Percentiles rank a stretch among this genome's conserved stretches.
Evolutionary conservation across 2,888 invertebrate genomes (phyloP).

Genomic region (Uloborus plumipes): DNA sequence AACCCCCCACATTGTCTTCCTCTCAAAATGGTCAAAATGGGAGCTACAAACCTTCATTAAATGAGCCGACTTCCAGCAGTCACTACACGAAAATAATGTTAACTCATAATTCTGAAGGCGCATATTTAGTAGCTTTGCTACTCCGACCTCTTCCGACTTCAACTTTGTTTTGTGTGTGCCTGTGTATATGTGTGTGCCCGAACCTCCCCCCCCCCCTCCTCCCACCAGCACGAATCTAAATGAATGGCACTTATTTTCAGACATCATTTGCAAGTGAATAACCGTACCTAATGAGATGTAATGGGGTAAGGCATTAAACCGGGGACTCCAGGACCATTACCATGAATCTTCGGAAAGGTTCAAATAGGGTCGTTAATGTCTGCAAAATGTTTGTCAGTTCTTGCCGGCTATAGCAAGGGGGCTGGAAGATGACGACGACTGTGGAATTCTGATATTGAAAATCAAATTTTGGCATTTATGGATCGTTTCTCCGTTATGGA

Average conservation of each 20-base stretch:
- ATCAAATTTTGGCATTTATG: slow-evolving; percentile 34
- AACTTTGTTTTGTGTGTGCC: slow-evolving; percentile 32
- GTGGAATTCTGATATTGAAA: slow-evolving; percentile 34
- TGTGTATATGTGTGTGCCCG: not conserved
- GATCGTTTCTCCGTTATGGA: not conserved
- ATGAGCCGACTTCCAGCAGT: slow-evolving; percentile 16
- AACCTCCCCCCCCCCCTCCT: not conserved
- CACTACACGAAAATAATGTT: slow-evolving; percentile 22
- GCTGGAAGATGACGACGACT: not conserved
- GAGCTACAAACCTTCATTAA: slow-evolving; percentile 42
- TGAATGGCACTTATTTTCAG: slow-evolving; percentile 40
- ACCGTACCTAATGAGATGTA: slow-evolving; percentile 51
- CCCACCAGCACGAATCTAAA: slow-evolving; percentile 17
- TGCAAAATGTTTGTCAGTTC: not conserved
- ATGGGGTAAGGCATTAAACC: slow-evolving; percentile 42
- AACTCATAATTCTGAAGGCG: slow-evolving; percentile 37
- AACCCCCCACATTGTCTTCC: slow-evolving; percentile 13
- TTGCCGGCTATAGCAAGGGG: not conserved
- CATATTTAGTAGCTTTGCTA: slow-evolving; percentile 22
- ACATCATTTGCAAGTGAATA: slow-evolving; percentile 54
- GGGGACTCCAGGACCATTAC: slow-evolving; percentile 27
- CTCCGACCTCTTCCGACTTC: slow-evolving; percentile 5
- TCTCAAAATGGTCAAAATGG: slow-evolving; percentile 36
- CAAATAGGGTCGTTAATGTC: slow-evolving; percentile 41
- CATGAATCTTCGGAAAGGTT: slow-evolving; percentile 23